Conservation (phyloP, 37 sponge, comb jelly and placozoan genomes). For the Oopsacas minuta region DNA sequence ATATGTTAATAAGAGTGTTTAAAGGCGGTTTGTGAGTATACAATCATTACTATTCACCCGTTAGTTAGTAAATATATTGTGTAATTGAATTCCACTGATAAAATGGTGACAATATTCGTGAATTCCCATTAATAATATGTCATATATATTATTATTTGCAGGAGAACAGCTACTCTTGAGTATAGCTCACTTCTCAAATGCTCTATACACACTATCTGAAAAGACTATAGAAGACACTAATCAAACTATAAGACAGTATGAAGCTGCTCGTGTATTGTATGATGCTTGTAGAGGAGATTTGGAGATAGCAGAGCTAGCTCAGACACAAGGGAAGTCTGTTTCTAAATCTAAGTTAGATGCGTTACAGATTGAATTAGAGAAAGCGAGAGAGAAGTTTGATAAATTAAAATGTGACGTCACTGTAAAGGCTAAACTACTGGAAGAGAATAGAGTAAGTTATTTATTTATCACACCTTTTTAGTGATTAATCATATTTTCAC, state of each 20-base stretch:
- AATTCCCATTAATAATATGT: too few species aligned
- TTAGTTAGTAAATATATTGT: too few species aligned
- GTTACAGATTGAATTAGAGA: conserved; percentile 47
- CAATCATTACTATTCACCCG: too few species aligned
- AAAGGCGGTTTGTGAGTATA: too few species aligned
- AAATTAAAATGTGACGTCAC: conserved; percentile 56
- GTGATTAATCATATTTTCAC: too few species aligned
- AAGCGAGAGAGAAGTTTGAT: conserved; percentile 56
- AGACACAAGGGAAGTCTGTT: conserved; percentile 20
- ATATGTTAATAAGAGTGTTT: too few species aligned
- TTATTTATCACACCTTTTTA: background rate
- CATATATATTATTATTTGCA: background rate
- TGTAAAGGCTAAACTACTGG: conserved; percentile 77
- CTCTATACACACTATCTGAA: conserved; percentile 50
- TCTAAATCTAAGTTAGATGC: conserved; percentile 29
- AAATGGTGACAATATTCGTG: too few species aligned
- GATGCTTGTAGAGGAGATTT: conserved; percentile 74
- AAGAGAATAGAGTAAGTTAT: conserved; percentile 68
- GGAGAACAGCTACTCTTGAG: conserved; percentile 47
- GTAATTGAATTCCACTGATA: too few species aligned
- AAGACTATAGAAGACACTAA: conserved; percentile 90
- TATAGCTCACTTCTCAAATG: conserved; percentile 41
- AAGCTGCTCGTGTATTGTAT: conserved; percentile 49
- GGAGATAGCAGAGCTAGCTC: conserved; percentile 33
- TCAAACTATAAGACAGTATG: conserved; percentile 63